Evolutionary conservation across 30 jellyfish, hydroid and myxozoan species (phyloP).

Genomic region (Euphysa ruthae): DNA sequence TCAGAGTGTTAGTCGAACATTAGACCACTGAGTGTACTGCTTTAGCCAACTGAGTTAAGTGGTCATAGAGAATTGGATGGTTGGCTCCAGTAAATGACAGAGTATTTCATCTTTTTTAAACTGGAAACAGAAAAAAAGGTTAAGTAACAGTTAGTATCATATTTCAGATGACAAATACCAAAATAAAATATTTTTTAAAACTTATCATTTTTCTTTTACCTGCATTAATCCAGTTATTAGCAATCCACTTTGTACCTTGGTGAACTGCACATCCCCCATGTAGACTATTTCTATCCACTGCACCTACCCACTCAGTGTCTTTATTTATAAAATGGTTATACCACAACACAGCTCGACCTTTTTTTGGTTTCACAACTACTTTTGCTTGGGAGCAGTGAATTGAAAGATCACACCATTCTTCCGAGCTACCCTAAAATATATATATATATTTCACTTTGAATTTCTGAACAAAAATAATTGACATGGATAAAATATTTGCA

Average conservation of each 20-base stretch:
- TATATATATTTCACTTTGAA: background rate
- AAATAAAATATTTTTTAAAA: too few relatives aligned
- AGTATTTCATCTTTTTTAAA: too few relatives aligned
- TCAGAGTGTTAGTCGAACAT: too few relatives aligned
- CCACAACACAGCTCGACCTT: conserved; percentile 42
- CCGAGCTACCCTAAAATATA: background rate
- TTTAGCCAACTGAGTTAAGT: too few relatives aligned
- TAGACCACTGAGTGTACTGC: too few relatives aligned
- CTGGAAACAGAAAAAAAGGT: too few relatives aligned
- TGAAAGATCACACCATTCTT: conserved; percentile 30
- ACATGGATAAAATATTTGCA: background rate
- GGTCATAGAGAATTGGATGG: too few relatives aligned
- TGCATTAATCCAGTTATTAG: conserved; percentile 37
- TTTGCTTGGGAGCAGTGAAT: conserved; percentile 8
- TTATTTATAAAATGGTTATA: conserved; percentile 24
- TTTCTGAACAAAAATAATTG: background rate
- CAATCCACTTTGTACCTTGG: conserved; percentile 29
- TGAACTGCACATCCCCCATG: conserved; percentile 45
- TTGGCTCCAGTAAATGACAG: too few relatives aligned
- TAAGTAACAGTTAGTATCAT: too few relatives aligned
- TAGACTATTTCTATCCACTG: conserved; percentile 31
- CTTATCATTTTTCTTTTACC: too few relatives aligned
- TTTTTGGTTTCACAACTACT: conserved; percentile 9
- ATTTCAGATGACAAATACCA: too few relatives aligned
- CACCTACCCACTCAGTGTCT: conserved; percentile 36